A percentile compares a stretch with the other conserved stretches of the same genome.
Conservation (phyloP, 2,888 invertebrate species). For the Biston betularia region DNA sequence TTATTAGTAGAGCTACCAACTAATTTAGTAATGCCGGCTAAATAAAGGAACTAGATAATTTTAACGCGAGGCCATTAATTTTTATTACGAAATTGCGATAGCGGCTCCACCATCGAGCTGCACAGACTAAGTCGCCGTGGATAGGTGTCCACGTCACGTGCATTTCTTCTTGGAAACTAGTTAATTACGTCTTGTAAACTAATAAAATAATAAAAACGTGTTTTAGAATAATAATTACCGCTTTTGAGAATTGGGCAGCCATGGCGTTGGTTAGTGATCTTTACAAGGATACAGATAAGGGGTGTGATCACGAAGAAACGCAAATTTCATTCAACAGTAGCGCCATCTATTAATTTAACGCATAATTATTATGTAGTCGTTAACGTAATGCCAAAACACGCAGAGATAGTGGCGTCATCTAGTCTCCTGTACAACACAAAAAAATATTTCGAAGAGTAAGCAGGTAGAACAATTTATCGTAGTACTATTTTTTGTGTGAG, state of each 20-base stretch:
- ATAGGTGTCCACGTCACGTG: constrained; percentile 55
- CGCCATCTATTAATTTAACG: too few relatives aligned
- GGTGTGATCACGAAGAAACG: too few relatives aligned
- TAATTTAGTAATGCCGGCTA: neutral
- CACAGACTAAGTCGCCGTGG: neutral
- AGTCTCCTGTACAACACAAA: too few relatives aligned
- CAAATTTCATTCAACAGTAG: too few relatives aligned
- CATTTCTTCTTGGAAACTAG: constrained; percentile 73
- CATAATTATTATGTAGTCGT: too few relatives aligned
- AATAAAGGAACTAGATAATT: neutral
- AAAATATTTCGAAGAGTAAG: too few relatives aligned
- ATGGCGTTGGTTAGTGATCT: neutral
- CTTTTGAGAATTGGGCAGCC: constrained; percentile 14
- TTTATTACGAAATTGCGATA: neutral
- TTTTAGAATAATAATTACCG: constrained; percentile 27
- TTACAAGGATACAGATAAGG: too few relatives aligned
- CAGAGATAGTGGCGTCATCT: too few relatives aligned
- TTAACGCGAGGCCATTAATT: too few relatives aligned
- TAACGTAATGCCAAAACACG: too few relatives aligned
- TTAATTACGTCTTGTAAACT: constrained; percentile 78
- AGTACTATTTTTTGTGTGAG: too few relatives aligned
- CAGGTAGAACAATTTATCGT: too few relatives aligned
- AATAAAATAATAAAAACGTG: constrained; percentile 68
- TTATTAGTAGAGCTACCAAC: constrained; percentile 47
- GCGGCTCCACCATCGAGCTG: neutral